Evolutionary conservation across 2,113 vertebrate genomes (phyloP), one percentile per base, ranked within the genome.

Genomic region (Lipophrys pholis): DNA sequence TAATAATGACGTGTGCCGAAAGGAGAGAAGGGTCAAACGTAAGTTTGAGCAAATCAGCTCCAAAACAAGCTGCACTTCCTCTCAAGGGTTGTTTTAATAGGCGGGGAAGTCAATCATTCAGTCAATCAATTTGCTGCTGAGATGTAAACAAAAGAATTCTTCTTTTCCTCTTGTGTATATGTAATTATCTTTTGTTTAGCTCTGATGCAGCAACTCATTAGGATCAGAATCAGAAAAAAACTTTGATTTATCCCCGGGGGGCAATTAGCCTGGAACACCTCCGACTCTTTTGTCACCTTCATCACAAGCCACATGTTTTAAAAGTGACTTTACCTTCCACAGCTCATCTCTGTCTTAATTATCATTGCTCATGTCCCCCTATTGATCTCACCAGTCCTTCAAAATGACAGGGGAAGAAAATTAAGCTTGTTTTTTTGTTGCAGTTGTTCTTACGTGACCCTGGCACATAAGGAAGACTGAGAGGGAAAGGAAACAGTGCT

Each of bases 41-140:
- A 45, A 66, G 69, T 81, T 73, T 70, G 63, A 71, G 48, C 46
- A 61, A 84, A 80, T 56, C 81, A 84, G 68, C 86, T 85, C 76
- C 51, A 17, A 41, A 17, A 40, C 17, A 41, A 57, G 60, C 46
- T 30, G 36, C 17, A 39, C 56, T 42, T 46, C 7, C 60, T 15
- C 1, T 38, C 1, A 67, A 11, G 67, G 39, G 50, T 81, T 81
- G 17, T 78, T 78, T 69, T 41, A 68, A 74, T 59, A 49, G 63
- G 76, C 51, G 30, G 50, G 50, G 49, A 16, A 6, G n/a, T 30
- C 58, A 60, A 46, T 74, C 76, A 76, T 61, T 72, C 40, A 30
- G 21, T 30, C 21, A 30, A 30, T 30, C 21, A 30, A 30, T 30
- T 30, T 30, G 21, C 21, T 30, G 21, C 21, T 30, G 21, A 63